phyloP scores from a whole-genome alignment of 2,888 invertebrate species.

The Mesorhabditis spiculigera region DNA sequence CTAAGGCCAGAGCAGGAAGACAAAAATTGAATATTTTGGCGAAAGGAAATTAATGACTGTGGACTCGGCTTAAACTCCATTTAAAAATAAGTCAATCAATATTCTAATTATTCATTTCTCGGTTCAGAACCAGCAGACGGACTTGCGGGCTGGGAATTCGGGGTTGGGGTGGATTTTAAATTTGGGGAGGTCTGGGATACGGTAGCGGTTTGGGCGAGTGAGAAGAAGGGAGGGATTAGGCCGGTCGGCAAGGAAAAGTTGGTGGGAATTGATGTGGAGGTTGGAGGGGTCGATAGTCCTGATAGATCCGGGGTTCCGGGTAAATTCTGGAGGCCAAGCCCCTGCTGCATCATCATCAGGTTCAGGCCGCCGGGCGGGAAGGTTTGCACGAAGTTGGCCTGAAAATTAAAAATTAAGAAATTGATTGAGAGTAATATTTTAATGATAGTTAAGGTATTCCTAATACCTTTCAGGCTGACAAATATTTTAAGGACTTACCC shows the following conservation, averaged over 20 bases:
- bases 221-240: neutral
- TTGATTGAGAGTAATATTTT: too few species aligned
- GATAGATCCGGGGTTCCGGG: neutral
- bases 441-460: too few species aligned
- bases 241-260: neutral
- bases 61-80: too few species aligned
- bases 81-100: too few species aligned
- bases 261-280: neutral
- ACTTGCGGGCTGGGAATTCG: neutral
- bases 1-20: too few species aligned
- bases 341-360: neutral
- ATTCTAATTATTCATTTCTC: too few species aligned
- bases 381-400: neutral
- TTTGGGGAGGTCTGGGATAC: constrained; percentile 2
- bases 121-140: neutral
- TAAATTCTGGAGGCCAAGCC: neutral
- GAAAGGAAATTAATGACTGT: too few species aligned
- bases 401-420: neutral
- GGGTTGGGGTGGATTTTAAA: constrained; percentile 4
- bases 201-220: neutral
- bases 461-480: too few species aligned
- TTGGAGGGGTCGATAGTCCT: neutral
- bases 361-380: neutral
- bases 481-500: constrained; percentile 21
- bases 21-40: too few species aligned